These are phyloP conservation scores for Okapia johnstoni DNA, from an alignment of 2,113 vertebrate species.

Conservation along the genomic window DNA sequence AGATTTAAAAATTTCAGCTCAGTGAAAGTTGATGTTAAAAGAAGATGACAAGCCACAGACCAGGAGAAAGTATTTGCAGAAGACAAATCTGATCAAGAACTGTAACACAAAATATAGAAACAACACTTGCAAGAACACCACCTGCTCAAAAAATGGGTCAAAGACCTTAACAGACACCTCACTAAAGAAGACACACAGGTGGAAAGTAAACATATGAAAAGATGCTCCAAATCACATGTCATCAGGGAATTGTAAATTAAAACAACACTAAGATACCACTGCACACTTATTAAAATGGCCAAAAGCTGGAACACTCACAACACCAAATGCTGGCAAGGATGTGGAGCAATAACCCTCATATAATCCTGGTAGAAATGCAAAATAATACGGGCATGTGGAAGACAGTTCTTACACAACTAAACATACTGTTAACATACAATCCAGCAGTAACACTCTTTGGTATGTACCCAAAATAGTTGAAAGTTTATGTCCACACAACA, in stretches of 20 bases:
- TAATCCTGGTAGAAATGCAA: neutral
- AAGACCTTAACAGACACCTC: neutral
- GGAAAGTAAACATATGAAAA: neutral
- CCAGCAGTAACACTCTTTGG: neutral
- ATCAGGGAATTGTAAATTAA: neutral
- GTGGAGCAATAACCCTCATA: neutral
- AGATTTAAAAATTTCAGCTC: neutral
- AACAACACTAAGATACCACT: neutral
- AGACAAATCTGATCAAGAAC: neutral
- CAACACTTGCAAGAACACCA: neutral
- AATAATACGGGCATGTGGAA: neutral
- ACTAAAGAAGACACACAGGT: neutral
- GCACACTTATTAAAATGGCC: neutral
- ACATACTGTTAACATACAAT: neutral
- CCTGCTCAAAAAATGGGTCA: neutral
- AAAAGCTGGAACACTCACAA: neutral
- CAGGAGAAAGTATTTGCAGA: neutral
- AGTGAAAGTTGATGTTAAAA: neutral
- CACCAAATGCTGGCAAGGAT: neutral
- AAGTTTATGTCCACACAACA: neutral
- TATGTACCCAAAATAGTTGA: neutral
- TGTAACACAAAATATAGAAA: neutral
- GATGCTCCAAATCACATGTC: neutral
- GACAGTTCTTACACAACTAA: neutral
- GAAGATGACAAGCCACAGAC: neutral